Evolutionary conservation across 2,113 vertebrate species (phyloP), one percentile per base, ranked within the genome.

Genomic region (Mobula hypostoma): DNA sequence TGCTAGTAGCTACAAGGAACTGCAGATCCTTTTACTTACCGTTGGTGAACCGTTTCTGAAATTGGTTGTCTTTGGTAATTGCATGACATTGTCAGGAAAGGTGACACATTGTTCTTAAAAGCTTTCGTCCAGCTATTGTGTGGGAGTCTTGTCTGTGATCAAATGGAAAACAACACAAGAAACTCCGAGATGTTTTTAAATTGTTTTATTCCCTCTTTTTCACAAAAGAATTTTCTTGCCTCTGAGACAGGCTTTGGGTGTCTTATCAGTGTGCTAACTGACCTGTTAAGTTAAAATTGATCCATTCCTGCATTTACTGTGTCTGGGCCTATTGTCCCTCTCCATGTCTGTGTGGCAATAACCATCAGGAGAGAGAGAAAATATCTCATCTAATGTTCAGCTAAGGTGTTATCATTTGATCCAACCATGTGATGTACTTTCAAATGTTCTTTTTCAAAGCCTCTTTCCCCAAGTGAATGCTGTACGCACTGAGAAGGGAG

Each of bases 1-100:
- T 63, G 61, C 85, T 66, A 29, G 58, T 88, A 1, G 70, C 58
- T n/a, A 61, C 61, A 88, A 61, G 85, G 32, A 88, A 58, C 85
- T 32, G n/a, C 29, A 88, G 66, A 88, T 88, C 61, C 63, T 63
- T 66, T 88, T 88, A 8, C 32, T 74, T 74, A 48, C 24, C 27
- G 68, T 93, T 56, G 21, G 68, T 27, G 68, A 93, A 93, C 68
- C 2, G 32, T 93, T 70, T 92, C 88, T 36, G 9, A 87, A 87
- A 87, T 61, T 7, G 61, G 85, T 32, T 88, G 58, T 27, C 14
- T 88, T 88, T 32, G 61, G 61, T 88, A 88, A 88, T 88, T 88
- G 85, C 85, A 32, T 88, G 61, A 88, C 85, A 66, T 32, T 88
- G 58, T 88, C n/a, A 88, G 36, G 83, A 17, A 61, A 66, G 85